Conservation (phyloP, 2,113 vertebrate genomes). For the Zapornia atra region DNA sequence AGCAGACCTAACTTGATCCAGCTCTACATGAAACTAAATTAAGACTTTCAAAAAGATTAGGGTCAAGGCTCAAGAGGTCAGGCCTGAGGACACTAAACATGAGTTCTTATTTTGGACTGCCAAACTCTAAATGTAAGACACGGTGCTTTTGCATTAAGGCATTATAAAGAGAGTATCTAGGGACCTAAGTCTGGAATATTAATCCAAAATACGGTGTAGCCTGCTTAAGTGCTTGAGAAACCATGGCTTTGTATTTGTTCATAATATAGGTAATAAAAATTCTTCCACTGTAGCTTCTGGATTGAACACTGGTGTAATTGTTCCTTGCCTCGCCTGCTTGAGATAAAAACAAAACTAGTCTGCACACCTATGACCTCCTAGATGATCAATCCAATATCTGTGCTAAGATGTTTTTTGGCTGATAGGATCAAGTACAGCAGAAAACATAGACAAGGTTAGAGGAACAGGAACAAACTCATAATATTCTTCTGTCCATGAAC, state of each 20-base stretch:
- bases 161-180: neutral
- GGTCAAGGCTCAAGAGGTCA: neutral
- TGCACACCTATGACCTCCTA: neutral
- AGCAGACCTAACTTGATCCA: neutral
- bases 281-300: neutral
- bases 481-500: neutral
- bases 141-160: neutral
- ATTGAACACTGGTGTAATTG: neutral
- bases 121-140: neutral
- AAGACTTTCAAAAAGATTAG: neutral
- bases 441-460: neutral
- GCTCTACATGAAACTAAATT: neutral
- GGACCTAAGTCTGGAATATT: neutral
- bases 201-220: neutral
- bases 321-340: neutral
- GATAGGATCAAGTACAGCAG: neutral
- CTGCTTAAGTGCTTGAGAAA: neutral
- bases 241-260: neutral
- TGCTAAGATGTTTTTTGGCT: neutral
- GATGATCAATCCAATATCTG: neutral
- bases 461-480: neutral
- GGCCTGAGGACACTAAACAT: neutral
- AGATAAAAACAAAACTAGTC: neutral
- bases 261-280: neutral
- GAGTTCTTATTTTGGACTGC: neutral